Conservation (phyloP, 2,888 invertebrate genomes). For the Microctonus hyperodae region DNA sequence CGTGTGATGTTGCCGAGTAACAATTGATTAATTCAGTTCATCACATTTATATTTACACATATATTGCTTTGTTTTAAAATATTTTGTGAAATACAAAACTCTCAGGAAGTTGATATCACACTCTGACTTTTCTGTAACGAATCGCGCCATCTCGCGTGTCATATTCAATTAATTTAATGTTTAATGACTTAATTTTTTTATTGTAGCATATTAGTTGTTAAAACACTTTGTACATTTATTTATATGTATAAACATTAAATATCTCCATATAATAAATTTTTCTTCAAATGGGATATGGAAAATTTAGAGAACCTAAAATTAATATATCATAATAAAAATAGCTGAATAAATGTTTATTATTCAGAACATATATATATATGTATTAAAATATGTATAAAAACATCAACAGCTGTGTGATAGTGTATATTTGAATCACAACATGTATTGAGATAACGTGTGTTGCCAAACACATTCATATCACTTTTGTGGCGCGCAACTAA, state of each 20-base stretch:
- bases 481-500: constrained; percentile 14
- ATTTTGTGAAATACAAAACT: not conserved
- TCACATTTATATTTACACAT: not conserved
- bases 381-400: not conserved
- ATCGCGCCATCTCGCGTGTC: not conserved
- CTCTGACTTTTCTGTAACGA: not conserved
- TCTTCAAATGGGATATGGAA: too few species aligned
- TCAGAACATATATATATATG: not conserved
- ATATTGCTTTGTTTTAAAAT: not conserved
- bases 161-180: constrained; percentile 17
- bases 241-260: not conserved
- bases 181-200: constrained; percentile 2
- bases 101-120: not conserved
- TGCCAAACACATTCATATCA: constrained; percentile 10
- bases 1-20: not conserved
- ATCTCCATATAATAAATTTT: too few species aligned
- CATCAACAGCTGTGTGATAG: constrained; percentile 8
- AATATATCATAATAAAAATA: not conserved
- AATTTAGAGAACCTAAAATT: not conserved
- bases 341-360: not conserved
- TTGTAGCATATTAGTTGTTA: not conserved
- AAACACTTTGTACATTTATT: too few species aligned
- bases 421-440: too few species aligned
- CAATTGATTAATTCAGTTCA: not conserved
- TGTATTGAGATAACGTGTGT: constrained; percentile 14